A percentile compares a stretch with the other conserved stretches of the same genome.
These are phyloP conservation scores for Protomyctophum bolini DNA, from an alignment of 2,113 vertebrate genomes.

Conservation along the genomic window DNA sequence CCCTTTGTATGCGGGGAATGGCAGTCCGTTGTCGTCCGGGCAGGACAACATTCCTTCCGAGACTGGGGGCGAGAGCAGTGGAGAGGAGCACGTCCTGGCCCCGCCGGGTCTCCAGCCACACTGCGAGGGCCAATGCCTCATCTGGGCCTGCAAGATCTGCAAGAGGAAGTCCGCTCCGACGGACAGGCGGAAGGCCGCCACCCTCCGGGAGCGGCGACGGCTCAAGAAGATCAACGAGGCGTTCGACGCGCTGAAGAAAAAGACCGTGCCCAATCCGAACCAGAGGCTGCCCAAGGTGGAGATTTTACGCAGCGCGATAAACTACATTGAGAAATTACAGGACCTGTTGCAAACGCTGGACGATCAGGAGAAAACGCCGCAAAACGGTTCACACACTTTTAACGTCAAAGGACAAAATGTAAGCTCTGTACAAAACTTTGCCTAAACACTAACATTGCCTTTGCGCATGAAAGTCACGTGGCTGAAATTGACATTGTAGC, in stretches of 20 bases:
- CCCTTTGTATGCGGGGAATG: constrained; percentile 87
- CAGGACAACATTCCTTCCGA: constrained; percentile 87
- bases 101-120: constrained; percentile 91
- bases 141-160: constrained; percentile 98
- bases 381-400: constrained; percentile 78
- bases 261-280: constrained; percentile 95
- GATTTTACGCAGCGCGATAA: constrained; percentile 96
- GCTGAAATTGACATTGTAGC: too few relatives aligned
- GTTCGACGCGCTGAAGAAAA: constrained; percentile 93
- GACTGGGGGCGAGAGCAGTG: constrained; percentile 89
- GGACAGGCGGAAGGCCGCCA: constrained; percentile 93
- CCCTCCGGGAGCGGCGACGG: constrained; percentile 89
- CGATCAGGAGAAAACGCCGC: constrained; percentile 86
- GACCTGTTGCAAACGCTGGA: constrained; percentile 92
- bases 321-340: constrained; percentile 94
- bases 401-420: constrained; percentile 83
- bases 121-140: constrained; percentile 93
- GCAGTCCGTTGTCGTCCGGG: constrained; percentile 87
- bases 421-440: constrained; percentile 64
- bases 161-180: constrained; percentile 94
- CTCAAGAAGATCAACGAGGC: constrained; percentile 99
- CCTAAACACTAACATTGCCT: neutral
- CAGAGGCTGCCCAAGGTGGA: constrained; percentile 98
- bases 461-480: too few relatives aligned
- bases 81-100: constrained; percentile 92